Percentiles rank a stretch among this genome's conserved stretches.
Conservation (phyloP, 37 sponge, comb jelly and placozoan species). For the Spongilla lacustris region DNA sequence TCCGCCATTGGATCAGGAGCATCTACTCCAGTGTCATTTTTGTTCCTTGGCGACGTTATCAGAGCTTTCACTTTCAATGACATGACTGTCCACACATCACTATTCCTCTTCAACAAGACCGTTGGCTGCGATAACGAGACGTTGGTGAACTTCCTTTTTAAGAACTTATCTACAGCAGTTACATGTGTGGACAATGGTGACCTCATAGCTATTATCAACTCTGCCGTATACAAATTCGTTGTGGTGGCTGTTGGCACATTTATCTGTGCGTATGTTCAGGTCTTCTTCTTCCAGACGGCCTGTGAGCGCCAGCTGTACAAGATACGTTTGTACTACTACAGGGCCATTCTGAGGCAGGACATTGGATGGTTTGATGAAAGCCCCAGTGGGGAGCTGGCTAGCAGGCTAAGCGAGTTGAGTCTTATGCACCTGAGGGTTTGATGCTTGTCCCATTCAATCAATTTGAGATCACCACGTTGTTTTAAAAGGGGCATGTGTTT, state of each 20-base stretch:
- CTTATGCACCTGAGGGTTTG: background rate
- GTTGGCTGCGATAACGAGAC: background rate
- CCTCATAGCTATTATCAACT: slow-evolving; percentile 11
- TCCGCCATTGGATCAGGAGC: slow-evolving; percentile 35
- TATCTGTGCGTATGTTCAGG: slow-evolving; percentile 32
- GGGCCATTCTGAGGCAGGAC: slow-evolving; percentile 77
- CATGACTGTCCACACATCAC: background rate
- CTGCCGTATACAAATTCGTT: slow-evolving; percentile 10
- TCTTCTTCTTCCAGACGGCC: slow-evolving; percentile 37
- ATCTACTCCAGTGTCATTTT: slow-evolving; percentile 17
- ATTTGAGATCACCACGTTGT: too few relatives aligned
- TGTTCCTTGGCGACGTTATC: slow-evolving; percentile 44
- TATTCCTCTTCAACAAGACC: background rate
- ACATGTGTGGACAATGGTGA: slow-evolving; percentile 10
- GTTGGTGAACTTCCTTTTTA: background rate
- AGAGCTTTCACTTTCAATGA: slow-evolving; percentile 4
- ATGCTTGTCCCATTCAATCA: too few relatives aligned
- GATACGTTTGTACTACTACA: slow-evolving; percentile 49
- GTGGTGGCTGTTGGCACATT: slow-evolving; percentile 30
- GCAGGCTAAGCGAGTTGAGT: slow-evolving; percentile 53
- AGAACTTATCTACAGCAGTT: background rate
- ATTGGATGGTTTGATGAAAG: slow-evolving; percentile 83
- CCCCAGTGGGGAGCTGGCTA: slow-evolving; percentile 46
- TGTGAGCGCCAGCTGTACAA: slow-evolving; percentile 54
- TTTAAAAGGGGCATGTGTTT: too few relatives aligned